A percentile compares a stretch with the other conserved stretches of the same genome.
Evolutionary conservation across 2,888 invertebrate species (phyloP).

Genomic region (Watsonalla cultraria): DNA sequence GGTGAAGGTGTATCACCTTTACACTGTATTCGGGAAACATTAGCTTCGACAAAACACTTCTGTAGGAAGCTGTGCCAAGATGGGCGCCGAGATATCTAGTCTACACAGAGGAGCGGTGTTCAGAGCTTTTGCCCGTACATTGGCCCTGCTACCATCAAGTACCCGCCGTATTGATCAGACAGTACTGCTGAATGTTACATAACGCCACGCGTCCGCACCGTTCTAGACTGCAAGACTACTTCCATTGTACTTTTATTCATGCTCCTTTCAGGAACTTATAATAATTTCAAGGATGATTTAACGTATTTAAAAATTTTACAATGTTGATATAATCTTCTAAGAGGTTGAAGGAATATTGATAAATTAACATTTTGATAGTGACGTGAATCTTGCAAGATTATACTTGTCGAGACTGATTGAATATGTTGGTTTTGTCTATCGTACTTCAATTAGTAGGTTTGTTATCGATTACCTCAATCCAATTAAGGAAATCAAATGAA

Average conservation of each 20-base stretch:
- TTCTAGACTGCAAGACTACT: constrained; percentile 49
- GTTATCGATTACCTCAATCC: too few relatives aligned
- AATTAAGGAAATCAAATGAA: too few relatives aligned
- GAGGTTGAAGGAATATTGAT: too few relatives aligned
- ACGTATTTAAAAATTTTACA: neutral
- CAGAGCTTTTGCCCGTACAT: constrained; percentile 55
- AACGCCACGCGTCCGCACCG: constrained; percentile 56
- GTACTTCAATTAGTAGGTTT: too few relatives aligned
- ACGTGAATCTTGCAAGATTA: too few relatives aligned
- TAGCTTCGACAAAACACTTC: constrained; percentile 8
- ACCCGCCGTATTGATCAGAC: constrained; percentile 69
- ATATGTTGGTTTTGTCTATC: too few relatives aligned
- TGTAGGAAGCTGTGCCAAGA: constrained; percentile 40
- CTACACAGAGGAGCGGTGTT: constrained; percentile 32
- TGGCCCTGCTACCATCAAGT: constrained; percentile 61
- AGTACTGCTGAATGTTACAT: constrained; percentile 67
- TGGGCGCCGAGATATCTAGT: constrained; percentile 45
- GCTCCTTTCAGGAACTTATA: constrained; percentile 27
- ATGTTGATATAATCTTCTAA: too few relatives aligned
- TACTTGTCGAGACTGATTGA: too few relatives aligned
- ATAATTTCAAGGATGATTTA: neutral
- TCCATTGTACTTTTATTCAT: constrained; percentile 29
- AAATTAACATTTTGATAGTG: too few relatives aligned
- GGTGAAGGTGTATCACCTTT: neutral
- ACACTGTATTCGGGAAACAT: neutral